Evolutionary conservation across 2,113 vertebrate genomes (phyloP).

Genomic region (Ameiurus melas): DNA sequence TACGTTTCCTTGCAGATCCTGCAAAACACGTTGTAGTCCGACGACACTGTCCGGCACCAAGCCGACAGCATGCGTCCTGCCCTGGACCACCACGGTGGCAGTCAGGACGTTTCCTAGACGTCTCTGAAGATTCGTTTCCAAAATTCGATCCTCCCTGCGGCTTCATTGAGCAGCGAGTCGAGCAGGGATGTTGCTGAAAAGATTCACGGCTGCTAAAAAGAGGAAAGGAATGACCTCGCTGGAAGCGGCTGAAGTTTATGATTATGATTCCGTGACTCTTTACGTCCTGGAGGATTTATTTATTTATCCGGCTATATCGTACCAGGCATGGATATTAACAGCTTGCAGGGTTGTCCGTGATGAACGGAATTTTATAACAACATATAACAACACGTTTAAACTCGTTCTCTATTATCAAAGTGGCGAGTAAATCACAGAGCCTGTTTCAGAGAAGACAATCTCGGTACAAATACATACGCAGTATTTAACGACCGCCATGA

Average conservation of each 20-base stretch:
- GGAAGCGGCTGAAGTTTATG: background rate
- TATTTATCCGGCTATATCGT: background rate
- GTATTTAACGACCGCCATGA: background rate
- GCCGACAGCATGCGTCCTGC: background rate
- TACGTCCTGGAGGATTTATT: background rate
- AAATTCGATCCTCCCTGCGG: background rate
- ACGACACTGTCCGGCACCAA: background rate
- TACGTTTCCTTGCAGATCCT: background rate
- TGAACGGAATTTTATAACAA: background rate
- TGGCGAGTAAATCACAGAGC: background rate
- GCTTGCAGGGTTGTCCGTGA: background rate
- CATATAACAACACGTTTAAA: background rate
- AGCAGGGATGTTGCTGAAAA: slow-evolving; percentile 20
- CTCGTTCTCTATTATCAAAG: no score
- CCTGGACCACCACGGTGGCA: background rate
- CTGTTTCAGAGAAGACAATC: background rate
- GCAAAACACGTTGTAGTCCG: background rate
- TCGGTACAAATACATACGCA: background rate
- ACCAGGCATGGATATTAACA: background rate
- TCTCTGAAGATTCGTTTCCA: slow-evolving; percentile 2
- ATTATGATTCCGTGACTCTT: background rate
- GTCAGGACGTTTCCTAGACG: background rate
- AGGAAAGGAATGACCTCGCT: background rate
- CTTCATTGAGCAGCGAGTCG: slow-evolving; percentile 2
- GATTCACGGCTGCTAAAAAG: slow-evolving; percentile 18